phyloP scores from a whole-genome alignment of 2,888 invertebrate species.

The Seladonia tumulorum region DNA sequence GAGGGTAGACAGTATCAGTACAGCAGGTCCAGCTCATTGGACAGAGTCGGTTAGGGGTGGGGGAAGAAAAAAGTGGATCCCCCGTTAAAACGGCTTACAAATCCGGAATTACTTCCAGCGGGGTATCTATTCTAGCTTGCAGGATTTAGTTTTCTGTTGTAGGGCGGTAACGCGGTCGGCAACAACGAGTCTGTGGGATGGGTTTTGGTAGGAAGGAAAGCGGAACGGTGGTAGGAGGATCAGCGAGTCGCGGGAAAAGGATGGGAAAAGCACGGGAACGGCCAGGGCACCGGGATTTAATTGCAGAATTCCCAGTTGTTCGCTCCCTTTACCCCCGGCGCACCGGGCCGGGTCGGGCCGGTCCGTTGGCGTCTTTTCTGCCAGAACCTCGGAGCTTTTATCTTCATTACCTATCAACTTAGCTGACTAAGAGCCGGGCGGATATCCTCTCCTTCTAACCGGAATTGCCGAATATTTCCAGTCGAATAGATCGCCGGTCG shows the following conservation, averaged over 20 bases:
- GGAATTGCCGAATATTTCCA: conserved; percentile 64
- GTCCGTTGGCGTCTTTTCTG: background rate
- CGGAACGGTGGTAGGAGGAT: conserved; percentile 10
- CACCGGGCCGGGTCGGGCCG: background rate
- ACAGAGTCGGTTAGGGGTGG: background rate
- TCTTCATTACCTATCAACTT: conserved; percentile 71
- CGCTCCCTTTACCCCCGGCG: background rate
- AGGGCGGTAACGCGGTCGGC: conserved; percentile 50
- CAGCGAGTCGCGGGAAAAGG: background rate
- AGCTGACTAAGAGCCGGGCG: conserved; percentile 46
- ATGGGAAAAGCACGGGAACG: conserved; percentile 36
- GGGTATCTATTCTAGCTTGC: conserved; percentile 48
- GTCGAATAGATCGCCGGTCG: conserved; percentile 52
- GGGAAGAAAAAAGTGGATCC: conserved; percentile 4
- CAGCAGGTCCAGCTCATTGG: background rate
- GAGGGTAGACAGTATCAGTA: background rate
- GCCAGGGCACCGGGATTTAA: conserved; percentile 58
- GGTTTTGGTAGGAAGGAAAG: background rate
- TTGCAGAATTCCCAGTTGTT: conserved; percentile 64
- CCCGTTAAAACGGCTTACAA: conserved; percentile 67
- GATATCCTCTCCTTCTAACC: conserved; percentile 33
- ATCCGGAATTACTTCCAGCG: conserved; percentile 67
- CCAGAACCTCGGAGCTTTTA: conserved; percentile 51
- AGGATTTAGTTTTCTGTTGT: conserved; percentile 64
- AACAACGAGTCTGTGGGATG: conserved; percentile 35